Base-by-base conservation (phyloP, 2,797 vertebrate species). In the Melanitta fusca region DNA sequence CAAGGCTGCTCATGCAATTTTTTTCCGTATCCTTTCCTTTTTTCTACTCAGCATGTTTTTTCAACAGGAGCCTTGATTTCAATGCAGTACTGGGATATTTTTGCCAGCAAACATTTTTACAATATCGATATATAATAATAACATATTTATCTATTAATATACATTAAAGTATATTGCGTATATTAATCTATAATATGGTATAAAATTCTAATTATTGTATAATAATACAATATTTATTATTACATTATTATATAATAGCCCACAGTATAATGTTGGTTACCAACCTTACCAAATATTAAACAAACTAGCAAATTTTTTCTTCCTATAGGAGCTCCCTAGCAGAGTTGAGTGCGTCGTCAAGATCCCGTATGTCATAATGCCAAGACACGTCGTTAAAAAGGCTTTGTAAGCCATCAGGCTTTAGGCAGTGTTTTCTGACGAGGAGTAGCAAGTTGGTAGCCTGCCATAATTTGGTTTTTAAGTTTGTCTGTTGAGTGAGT, bases 401-500 rank as follows among this genome's bases (percentile, higher is more conserved):
- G 61, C 36, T 74, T 74, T 88, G 4, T 56, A 84, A 91, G 56
- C 39, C 41, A n/a, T 73, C 88, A 60, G 78, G 39, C 81, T 91
- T 38, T 61, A 83, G 86, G 45, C 19, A 3, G 30, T 64, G 54
- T 80, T 92, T 94, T 91, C 87, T 95, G 53, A 82, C 22, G 68
- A 38, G 61, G 80, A 81, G 87, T 93, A 95, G 95, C 97, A 95
- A 95, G 85, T 96, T 78, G 85, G 73, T 86, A 80, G 91, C 61
- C 56, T 71, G 83, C 87, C 85, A 70, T 96, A 89, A 96, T 95
- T 97, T 97, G 95, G 49, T 96, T 97, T 97, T 95, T 91, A 96
- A 96, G 94, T 97, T 95, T 91, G 91, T 89, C 95, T 95, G 96
- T 96, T 97, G 95, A 97, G 86, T 89, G 87, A 94, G 73, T 83